Percentiles rank a stretch among this genome's conserved stretches.
These are phyloP conservation scores for Drosophila paracracens DNA, from an alignment of 2,888 invertebrate species.

Conservation along the genomic window DNA sequence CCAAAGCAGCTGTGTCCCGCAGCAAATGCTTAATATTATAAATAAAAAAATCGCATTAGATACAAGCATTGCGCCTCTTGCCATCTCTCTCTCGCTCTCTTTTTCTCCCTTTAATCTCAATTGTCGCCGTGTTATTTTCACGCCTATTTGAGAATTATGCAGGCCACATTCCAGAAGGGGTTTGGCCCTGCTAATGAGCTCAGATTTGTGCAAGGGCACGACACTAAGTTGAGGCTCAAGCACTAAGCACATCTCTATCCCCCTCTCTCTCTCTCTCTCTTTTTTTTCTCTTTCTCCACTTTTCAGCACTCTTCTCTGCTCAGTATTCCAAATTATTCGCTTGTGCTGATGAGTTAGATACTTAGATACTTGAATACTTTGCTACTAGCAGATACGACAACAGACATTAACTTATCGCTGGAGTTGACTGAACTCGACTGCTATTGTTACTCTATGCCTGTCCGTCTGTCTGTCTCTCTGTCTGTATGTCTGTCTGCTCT, in stretches of 20 bases:
- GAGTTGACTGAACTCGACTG: slow-evolving; percentile 66
- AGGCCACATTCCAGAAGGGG: slow-evolving; percentile 43
- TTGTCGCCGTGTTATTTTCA: slow-evolving; percentile 58
- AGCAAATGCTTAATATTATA: not conserved
- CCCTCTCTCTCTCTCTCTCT: not conserved
- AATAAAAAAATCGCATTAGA: slow-evolving; percentile 68
- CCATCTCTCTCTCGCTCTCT: not conserved
- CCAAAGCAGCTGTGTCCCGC: slow-evolving; percentile 48
- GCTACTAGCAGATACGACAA: slow-evolving; percentile 12
- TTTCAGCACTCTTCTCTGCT: not conserved
- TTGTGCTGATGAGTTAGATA: slow-evolving; percentile 19
- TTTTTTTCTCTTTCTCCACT: not conserved
- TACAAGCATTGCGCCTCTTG: slow-evolving; percentile 28
- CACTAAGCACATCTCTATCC: not conserved
- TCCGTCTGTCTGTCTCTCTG: not conserved
- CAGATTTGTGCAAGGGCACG: slow-evolving; percentile 72
- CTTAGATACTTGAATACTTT: slow-evolving; percentile 15
- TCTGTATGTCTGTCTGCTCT: slow-evolving; percentile 4
- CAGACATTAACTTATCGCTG: slow-evolving; percentile 57
- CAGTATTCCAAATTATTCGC: slow-evolving; percentile 46
- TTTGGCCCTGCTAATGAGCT: slow-evolving; percentile 61
- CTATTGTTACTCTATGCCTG: slow-evolving; percentile 10
- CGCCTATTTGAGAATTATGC: slow-evolving; percentile 70
- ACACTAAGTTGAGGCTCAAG: not conserved
- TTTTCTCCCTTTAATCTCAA: slow-evolving; percentile 3